A percentile compares a stretch with the other conserved stretches of the same genome.
Conservation (phyloP, 2,888 invertebrate species). For the Adelognathus sp. region DNA sequence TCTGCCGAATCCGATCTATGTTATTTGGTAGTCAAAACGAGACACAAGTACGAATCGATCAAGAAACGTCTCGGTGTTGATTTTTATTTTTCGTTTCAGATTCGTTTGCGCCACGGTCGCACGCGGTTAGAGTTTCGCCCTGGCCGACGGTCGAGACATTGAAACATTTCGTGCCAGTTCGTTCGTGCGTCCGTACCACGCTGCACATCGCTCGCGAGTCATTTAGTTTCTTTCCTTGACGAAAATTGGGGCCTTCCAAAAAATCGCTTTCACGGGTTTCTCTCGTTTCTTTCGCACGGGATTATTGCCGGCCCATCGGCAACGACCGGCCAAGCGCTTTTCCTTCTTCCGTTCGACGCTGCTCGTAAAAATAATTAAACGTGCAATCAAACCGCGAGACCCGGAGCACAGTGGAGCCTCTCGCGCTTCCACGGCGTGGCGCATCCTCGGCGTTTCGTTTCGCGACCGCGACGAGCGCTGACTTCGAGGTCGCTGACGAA, state of each 20-base stretch:
- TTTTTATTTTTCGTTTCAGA: neutral
- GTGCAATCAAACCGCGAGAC: neutral
- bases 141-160: neutral
- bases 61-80: neutral
- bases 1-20: neutral
- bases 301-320: constrained; percentile 2
- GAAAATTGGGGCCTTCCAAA: neutral
- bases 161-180: constrained; percentile 44
- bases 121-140: neutral
- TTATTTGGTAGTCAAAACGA: constrained; percentile 29
- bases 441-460: constrained; percentile 4
- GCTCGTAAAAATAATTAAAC: constrained; percentile 12
- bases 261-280: constrained; percentile 38
- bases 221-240: constrained; percentile 4
- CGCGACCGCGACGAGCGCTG: constrained; percentile 28
- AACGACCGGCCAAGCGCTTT: constrained; percentile 2
- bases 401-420: neutral
- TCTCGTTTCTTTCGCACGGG: constrained; percentile 21
- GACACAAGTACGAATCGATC: neutral
- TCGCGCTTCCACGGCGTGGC: neutral
- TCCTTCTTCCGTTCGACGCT: constrained; percentile 23
- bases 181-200: constrained; percentile 40
- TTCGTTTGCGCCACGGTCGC: neutral
- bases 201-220: neutral
- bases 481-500: constrained; percentile 47